Percentiles rank a stretch among this genome's conserved stretches.
These are phyloP conservation scores for Cheilosia vernalis DNA, from an alignment of 2,888 invertebrate species.

Conservation along the genomic window DNA sequence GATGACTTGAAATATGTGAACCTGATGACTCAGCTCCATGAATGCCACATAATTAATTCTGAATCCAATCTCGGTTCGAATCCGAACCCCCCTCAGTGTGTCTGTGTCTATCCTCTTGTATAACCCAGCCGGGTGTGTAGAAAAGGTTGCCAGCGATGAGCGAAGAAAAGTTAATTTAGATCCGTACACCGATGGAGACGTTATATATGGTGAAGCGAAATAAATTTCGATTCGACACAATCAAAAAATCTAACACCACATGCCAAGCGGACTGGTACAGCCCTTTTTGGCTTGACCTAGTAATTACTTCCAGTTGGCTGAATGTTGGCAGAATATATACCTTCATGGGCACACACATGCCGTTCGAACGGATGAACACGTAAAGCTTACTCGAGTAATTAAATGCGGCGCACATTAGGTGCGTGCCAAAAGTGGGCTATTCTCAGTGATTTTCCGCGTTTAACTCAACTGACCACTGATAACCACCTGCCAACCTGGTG, in stretches of 20 bases:
- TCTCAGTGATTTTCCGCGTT: slow-evolving; percentile 72
- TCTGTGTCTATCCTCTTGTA: slow-evolving; percentile 1
- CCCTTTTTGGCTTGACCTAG: slow-evolving; percentile 64
- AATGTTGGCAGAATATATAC: slow-evolving; percentile 55
- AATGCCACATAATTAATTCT: slow-evolving; percentile 71
- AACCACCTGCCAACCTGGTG: slow-evolving; percentile 64
- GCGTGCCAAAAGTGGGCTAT: slow-evolving; percentile 73
- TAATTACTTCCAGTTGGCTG: slow-evolving; percentile 70
- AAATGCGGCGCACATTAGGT: slow-evolving; percentile 64
- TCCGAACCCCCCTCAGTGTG: slow-evolving; percentile 11
- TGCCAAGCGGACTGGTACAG: slow-evolving; percentile 6
- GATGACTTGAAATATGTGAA: slow-evolving; percentile 64
- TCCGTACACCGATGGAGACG: slow-evolving; percentile 27
- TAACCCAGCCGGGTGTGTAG: neutral
- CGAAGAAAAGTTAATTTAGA: slow-evolving; percentile 64
- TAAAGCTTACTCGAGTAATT: slow-evolving; percentile 70
- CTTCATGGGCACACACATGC: neutral
- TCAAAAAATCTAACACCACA: slow-evolving; percentile 57
- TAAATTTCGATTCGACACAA: slow-evolving; percentile 71
- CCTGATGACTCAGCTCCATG: slow-evolving; percentile 70
- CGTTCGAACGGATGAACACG: slow-evolving; percentile 39
- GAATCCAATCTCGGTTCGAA: slow-evolving; percentile 57
- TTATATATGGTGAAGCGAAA: slow-evolving; percentile 34
- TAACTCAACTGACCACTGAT: slow-evolving; percentile 72
- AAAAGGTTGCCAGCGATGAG: slow-evolving; percentile 29